These are phyloP conservation scores for Slavum lentiscoides DNA, from an alignment of 2,888 invertebrate genomes.

Conservation along the genomic window DNA sequence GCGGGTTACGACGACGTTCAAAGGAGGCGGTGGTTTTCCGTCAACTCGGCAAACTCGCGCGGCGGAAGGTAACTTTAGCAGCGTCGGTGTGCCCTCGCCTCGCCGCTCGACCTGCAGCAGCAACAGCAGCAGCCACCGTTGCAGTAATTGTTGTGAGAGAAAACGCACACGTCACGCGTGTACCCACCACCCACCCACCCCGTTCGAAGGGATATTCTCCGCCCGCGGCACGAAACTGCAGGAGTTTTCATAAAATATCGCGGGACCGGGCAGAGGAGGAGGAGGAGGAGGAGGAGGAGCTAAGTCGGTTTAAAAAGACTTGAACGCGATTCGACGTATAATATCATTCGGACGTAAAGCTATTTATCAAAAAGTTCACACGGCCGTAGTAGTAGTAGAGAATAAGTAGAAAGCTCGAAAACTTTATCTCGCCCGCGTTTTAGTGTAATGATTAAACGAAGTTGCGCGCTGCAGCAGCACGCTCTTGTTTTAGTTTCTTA, in stretches of 20 bases:
- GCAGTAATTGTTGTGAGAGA: slow-evolving; percentile 36
- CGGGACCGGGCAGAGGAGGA: too few relatives aligned
- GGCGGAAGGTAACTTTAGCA: slow-evolving; percentile 29
- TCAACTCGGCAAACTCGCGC: slow-evolving; percentile 41
- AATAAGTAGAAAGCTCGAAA: slow-evolving; percentile 15
- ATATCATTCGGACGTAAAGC: slow-evolving; percentile 51
- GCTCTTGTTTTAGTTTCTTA: slow-evolving; percentile 48
- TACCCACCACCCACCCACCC: neutral
- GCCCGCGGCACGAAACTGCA: slow-evolving; percentile 26
- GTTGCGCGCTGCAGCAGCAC: slow-evolving; percentile 21
- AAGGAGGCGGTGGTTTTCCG: slow-evolving; percentile 47
- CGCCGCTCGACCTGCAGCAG: slow-evolving; percentile 6
- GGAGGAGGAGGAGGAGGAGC: neutral
- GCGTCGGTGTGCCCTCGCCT: slow-evolving; percentile 10
- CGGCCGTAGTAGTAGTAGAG: neutral
- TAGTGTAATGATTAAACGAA: slow-evolving; percentile 50
- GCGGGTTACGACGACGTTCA: slow-evolving; percentile 25
- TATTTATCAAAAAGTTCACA: slow-evolving; percentile 51
- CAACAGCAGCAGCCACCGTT: neutral
- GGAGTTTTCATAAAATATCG: slow-evolving; percentile 34
- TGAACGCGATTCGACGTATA: slow-evolving; percentile 34
- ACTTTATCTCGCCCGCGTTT: slow-evolving; percentile 46
- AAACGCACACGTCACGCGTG: slow-evolving; percentile 45
- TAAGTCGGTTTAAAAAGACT: slow-evolving; percentile 49
- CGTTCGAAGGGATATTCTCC: neutral